phyloP scores from a whole-genome alignment of 2,797 vertebrate species.

The Pelodytes ibericus region DNA sequence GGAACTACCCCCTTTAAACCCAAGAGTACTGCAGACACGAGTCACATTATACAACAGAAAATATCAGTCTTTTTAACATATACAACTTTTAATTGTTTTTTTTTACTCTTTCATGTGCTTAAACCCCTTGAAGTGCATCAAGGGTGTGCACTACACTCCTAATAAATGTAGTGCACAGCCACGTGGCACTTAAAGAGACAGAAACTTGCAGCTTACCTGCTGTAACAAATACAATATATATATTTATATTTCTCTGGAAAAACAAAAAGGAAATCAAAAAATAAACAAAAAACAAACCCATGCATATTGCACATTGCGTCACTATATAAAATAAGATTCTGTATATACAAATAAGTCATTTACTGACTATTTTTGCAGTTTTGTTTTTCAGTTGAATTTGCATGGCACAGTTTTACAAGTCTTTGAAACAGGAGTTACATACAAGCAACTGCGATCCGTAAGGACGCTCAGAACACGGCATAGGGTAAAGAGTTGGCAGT shows the following conservation, averaged over 20 bases:
- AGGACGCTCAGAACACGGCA: constrained; percentile 42
- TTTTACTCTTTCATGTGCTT: constrained; percentile 45
- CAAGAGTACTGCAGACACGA: not conserved
- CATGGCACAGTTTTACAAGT: constrained; percentile 45
- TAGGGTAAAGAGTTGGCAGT: constrained; percentile 41
- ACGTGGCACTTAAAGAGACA: not conserved
- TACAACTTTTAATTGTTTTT: constrained; percentile 44
- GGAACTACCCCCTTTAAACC: no score
- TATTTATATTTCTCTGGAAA: constrained; percentile 54
- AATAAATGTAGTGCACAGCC: constrained; percentile 6
- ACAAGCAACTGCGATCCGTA: constrained; percentile 21
- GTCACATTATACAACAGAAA: no score
- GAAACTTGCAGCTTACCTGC: constrained; percentile 36
- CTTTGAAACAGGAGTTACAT: constrained; percentile 14
- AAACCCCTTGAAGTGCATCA: constrained; percentile 21
- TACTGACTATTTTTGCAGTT: constrained; percentile 32
- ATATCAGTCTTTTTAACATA: constrained; percentile 23
- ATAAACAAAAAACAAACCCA: constrained; percentile 37
- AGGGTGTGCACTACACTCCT: constrained; percentile 13
- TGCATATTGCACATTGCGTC: constrained; percentile 59
- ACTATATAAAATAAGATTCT: constrained; percentile 56
- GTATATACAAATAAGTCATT: constrained; percentile 54
- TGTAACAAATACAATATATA: constrained; percentile 56
- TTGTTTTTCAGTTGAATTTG: constrained; percentile 14
- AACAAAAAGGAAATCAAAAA: no score